Evolutionary conservation across 2,797 vertebrate genomes (phyloP), one percentile per base, ranked within the genome.

Genomic region (Pseudochromis fuscus): DNA sequence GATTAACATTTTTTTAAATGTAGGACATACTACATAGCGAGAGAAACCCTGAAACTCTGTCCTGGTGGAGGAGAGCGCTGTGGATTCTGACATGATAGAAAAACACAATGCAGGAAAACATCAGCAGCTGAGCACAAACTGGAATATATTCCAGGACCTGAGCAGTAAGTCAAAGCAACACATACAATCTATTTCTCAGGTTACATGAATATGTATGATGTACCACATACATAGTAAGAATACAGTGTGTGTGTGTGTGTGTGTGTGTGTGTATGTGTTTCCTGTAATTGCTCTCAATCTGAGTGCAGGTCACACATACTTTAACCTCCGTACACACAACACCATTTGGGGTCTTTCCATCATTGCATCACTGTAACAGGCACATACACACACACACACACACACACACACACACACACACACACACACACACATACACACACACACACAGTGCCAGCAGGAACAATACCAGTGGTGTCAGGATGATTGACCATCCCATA

Each of bases 401-500:
- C 52, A 40, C 65, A 45, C 21, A 33, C 19, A 60, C 25, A 53
- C 18, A 50, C 31, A 44, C 21, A 30, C 8, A 48, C 19, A 28
- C 62, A 55, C 45, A 63, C 48, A 44, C 56, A 30, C 46, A 46
- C 66, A 37, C 45, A 63, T 63, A 55, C 42, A 66, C 42, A 53
- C 27, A 53, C 35, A 40, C 74, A 78, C 55, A 59, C 24, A 61
- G 2, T 0, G 28, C 46, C 45, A 60, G 31, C 50, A 67, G 65
- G 35, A 64, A 71, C 73, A 82, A 80, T 67, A 73, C 23, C 38
- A 49, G 30, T 37, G 4, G 60, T 77, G 77, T 84, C 83, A 84
- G 30, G 50, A 86, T 89, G 85, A 89, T 79, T 72, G 83, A 87
- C 81, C 83, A 55, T 79, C 85, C 75, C 67, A 86, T 83, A 84